phyloP scores from a whole-genome alignment of 2,113 vertebrate genomes.

The Proteles cristata region DNA sequence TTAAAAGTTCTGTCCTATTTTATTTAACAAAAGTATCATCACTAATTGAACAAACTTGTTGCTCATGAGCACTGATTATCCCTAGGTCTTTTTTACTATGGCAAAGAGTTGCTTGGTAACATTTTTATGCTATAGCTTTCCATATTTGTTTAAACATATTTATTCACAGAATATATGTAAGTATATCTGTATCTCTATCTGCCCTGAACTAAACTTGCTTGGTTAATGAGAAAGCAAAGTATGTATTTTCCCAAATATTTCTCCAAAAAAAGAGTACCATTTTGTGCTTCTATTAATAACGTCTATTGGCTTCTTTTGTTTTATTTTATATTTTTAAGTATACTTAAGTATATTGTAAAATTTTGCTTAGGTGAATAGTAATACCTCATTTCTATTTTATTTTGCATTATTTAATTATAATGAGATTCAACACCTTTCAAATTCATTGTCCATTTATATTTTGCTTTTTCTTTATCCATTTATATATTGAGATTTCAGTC shows the following conservation, averaged over 20 bases:
- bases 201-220: not conserved
- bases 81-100: not conserved
- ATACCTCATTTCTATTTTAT: not conserved
- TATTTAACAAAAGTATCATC: not conserved
- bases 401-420: not conserved
- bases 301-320: not conserved
- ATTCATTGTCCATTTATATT: not conserved
- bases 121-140: not conserved
- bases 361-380: not conserved
- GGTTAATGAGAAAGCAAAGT: not conserved
- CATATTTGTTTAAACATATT: not conserved
- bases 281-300: not conserved
- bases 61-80: not conserved
- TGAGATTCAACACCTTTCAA: not conserved
- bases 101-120: not conserved
- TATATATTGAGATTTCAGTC: not conserved
- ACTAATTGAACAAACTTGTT: not conserved
- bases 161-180: not conserved
- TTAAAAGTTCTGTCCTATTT: not conserved
- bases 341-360: not conserved
- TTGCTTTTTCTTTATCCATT: not conserved
- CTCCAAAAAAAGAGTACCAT: not conserved
- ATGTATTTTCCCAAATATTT: conserved; percentile 13
- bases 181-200: not conserved
- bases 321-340: not conserved